phyloP scores from a whole-genome alignment of 2,113 vertebrate species.

The Coptodon rendalli region DNA sequence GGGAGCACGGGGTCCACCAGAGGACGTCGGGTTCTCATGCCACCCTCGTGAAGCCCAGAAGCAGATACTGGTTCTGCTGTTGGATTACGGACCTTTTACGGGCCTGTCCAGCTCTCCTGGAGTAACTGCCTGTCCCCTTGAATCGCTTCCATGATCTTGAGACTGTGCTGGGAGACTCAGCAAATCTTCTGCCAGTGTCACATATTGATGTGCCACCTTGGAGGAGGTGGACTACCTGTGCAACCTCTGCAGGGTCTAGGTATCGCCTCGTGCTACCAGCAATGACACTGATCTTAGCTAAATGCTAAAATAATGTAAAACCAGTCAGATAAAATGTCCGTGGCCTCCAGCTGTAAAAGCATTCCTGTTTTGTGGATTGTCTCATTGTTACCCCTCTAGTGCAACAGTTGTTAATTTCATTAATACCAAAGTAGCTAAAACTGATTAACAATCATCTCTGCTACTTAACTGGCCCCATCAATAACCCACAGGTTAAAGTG shows the following conservation, averaged over 20 bases:
- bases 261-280: background rate
- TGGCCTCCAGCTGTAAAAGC: background rate
- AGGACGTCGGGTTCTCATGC: background rate
- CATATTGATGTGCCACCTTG: background rate
- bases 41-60: background rate
- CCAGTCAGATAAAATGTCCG: background rate
- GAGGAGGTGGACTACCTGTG: background rate
- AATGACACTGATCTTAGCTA: background rate
- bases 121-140: background rate
- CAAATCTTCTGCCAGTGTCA: background rate
- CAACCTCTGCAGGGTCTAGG: background rate
- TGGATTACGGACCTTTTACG: background rate
- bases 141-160: background rate
- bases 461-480: background rate
- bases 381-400: background rate
- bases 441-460: background rate
- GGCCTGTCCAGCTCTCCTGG: background rate
- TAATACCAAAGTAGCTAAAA: background rate
- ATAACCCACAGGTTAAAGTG: background rate
- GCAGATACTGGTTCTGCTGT: background rate
- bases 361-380: background rate
- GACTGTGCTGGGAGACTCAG: background rate
- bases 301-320: background rate
- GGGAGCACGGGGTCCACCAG: background rate
- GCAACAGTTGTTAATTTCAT: background rate